These are phyloP conservation scores for Rhagophthalmus giganteus DNA, from an alignment of 2,888 invertebrate genomes.

Conservation along the genomic window DNA sequence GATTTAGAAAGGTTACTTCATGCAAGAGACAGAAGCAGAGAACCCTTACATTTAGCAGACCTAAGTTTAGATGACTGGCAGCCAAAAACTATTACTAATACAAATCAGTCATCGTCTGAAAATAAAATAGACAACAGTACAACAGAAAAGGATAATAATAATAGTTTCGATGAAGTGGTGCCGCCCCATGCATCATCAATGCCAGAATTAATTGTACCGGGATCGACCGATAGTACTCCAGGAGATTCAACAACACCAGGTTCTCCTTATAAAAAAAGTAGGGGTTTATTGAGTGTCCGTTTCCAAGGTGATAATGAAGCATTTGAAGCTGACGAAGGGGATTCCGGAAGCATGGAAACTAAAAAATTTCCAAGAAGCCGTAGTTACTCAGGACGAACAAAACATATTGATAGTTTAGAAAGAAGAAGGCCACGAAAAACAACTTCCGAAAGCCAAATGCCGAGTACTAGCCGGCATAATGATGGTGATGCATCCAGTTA, in stretches of 20 bases:
- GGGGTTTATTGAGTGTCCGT: slow-evolving; percentile 57
- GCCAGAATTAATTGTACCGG: slow-evolving; percentile 62
- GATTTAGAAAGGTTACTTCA: slow-evolving; percentile 58
- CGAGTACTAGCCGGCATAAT: slow-evolving; percentile 41
- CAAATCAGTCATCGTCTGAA: slow-evolving; percentile 47
- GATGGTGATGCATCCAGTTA: slow-evolving; percentile 76
- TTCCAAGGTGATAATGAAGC: slow-evolving; percentile 60
- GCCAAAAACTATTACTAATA: slow-evolving; percentile 46
- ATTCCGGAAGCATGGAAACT: slow-evolving; percentile 46
- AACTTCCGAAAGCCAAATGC: slow-evolving; percentile 48
- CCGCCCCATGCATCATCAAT: slow-evolving; percentile 62
- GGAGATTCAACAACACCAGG: slow-evolving; percentile 47
- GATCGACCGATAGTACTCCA: slow-evolving; percentile 41
- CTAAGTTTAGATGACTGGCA: slow-evolving; percentile 63
- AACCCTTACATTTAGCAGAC: slow-evolving; percentile 64
- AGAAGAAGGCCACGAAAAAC: slow-evolving; percentile 48
- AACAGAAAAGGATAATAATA: slow-evolving; percentile 43
- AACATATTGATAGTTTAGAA: slow-evolving; percentile 48
- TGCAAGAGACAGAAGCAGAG: slow-evolving; percentile 62
- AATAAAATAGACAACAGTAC: slow-evolving; percentile 39
- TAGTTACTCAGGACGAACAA: slow-evolving; percentile 59
- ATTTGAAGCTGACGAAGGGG: slow-evolving; percentile 54
- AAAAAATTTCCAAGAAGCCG: slow-evolving; percentile 57
- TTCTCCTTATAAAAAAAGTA: slow-evolving; percentile 51
- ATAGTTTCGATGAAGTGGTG: slow-evolving; percentile 33